Conservation (phyloP, 2,888 invertebrate species). For the Stenchaetothrips biformis region DNA sequence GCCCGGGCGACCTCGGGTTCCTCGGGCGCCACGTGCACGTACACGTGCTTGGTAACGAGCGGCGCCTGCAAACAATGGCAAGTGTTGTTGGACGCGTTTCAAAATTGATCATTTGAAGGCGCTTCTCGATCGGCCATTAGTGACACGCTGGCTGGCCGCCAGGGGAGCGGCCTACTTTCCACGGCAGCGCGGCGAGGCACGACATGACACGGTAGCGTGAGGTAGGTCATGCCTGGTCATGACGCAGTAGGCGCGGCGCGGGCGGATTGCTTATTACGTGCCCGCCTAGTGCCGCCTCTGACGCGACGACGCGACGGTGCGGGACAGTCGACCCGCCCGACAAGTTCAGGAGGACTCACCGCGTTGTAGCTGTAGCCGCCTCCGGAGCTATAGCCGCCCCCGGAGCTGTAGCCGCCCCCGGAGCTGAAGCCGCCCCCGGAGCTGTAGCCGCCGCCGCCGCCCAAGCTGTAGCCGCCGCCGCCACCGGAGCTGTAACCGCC, state of each 20-base stretch:
- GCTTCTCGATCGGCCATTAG: too few species aligned
- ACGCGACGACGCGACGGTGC: not conserved
- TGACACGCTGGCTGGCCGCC: too few species aligned
- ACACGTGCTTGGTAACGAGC: constrained; percentile 15
- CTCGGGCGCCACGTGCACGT: constrained; percentile 34
- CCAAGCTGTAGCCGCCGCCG: not conserved
- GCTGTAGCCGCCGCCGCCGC: constrained; percentile 1
- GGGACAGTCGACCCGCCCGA: not conserved
- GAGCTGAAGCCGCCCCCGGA: not conserved
- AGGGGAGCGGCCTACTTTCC: too few species aligned
- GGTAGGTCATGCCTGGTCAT: too few species aligned
- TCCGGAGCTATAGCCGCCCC: not conserved
- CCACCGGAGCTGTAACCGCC: not conserved
- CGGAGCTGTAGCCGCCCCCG: not conserved
- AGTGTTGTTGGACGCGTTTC: too few species aligned
- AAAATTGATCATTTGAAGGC: too few species aligned
- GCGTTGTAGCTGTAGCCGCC: constrained; percentile 19
- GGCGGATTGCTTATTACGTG: too few species aligned
- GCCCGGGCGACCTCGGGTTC: constrained; percentile 30
- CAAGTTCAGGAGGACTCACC: not conserved
- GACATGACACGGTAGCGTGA: too few species aligned
- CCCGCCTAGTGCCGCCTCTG: too few species aligned
- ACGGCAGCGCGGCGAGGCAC: too few species aligned
- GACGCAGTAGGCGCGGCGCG: too few species aligned
- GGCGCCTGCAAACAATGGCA: not conserved